Evolutionary conservation across 2,888 invertebrate genomes (phyloP).

Genomic region (Podotricha telesiphe): DNA sequence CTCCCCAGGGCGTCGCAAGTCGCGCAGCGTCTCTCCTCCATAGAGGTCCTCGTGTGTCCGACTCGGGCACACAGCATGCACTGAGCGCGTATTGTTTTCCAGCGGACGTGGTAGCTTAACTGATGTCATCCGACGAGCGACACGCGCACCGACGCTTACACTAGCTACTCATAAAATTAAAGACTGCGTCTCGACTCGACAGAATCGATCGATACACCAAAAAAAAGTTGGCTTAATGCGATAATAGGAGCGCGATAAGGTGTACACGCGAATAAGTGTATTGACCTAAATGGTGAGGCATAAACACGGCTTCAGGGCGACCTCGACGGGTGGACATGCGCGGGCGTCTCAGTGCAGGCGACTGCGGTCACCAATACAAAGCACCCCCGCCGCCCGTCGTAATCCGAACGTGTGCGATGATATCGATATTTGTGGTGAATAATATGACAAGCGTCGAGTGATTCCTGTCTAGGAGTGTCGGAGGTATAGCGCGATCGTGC

Average conservation of each 20-base stretch:
- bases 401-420: conserved; percentile 75
- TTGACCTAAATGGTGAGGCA: conserved; percentile 74
- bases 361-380: conserved; percentile 74
- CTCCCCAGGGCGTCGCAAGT: conserved; percentile 79
- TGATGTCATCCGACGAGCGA: conserved; percentile 81
- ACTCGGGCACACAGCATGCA: conserved; percentile 76
- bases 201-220: conserved; percentile 72
- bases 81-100: conserved; percentile 77
- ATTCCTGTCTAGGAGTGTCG: conserved; percentile 54
- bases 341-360: conserved; percentile 73
- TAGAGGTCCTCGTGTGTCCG: conserved; percentile 78
- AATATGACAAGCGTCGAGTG: conserved; percentile 67
- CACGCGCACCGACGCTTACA: conserved; percentile 71
- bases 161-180: conserved; percentile 70
- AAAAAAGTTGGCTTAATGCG: conserved; percentile 80
- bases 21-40: conserved; percentile 78
- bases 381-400: conserved; percentile 68
- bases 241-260: conserved; percentile 80
- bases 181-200: conserved; percentile 63
- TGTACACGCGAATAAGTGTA: conserved; percentile 79
- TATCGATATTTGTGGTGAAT: conserved; percentile 80
- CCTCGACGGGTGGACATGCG: conserved; percentile 72
- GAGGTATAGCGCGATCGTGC: conserved; percentile 34
- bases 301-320: conserved; percentile 73
- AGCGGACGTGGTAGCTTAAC: conserved; percentile 80